Base-by-base conservation (phyloP, 2,113 vertebrate genomes). In the Okapia johnstoni region DNA sequence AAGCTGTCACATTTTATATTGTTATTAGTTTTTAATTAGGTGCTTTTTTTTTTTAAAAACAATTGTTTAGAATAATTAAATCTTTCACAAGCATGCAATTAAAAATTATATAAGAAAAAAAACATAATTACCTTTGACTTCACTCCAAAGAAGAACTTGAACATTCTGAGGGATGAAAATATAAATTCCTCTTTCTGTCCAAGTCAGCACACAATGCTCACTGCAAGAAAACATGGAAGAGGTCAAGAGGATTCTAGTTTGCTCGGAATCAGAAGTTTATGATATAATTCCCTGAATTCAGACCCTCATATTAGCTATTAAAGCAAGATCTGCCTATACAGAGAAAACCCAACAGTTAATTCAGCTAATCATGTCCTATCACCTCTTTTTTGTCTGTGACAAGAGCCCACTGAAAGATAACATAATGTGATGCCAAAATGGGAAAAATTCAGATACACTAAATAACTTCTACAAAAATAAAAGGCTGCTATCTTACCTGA, bases 61-160 rank as follows among this genome's bases (percentile, higher is more conserved):
- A n/a, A n/a, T n/a, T n/a, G n/a, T n/a, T n/a, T n/a, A n/a, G n/a
- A 88, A 80, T 60, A 96, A 95, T 28, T 85, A 58, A 88, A 54
- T 89, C 55, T 79, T 93, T 90, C 58, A 94, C 10, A 97, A 93
- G 60, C n/a, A 90, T 87, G 46, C 88, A 5, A 76, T 85, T 93
- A 58, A 90, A 97, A 96, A 48, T 94, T 89, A 96, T 0, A 16
- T 54, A 88, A 77, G 21, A 92, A 79, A 15, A 60, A 94, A 97
- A 70, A 88, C 84, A 46, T 30, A 95, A 93, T 95, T 97, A 99
- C 99, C 99, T 99, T 99, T 99, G 55, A 99, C 96, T 98, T 99
- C 99, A 95, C 99, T 99, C 99, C 99, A 99, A 55, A 99, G 99
- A 80, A 99, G 99, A 94, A 99, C 99, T 97, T 99, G 99, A 95